Percentiles rank a stretch among this genome's conserved stretches.
These are phyloP conservation scores for Bos taurus DNA, from an alignment of 2,113 vertebrate genomes.

Conservation along the genomic window DNA sequence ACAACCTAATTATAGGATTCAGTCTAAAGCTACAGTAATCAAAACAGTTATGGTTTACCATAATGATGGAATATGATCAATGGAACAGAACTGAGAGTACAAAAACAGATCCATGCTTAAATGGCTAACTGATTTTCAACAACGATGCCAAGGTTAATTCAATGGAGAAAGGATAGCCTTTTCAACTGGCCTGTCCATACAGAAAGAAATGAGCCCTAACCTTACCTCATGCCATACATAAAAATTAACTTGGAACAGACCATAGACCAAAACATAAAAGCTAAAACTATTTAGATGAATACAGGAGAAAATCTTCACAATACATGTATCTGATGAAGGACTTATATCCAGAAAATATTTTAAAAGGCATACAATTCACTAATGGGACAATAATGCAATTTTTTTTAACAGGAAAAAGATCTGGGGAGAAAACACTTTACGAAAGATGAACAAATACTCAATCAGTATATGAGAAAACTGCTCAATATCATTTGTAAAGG, in stretches of 20 bases:
- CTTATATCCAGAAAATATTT: neutral
- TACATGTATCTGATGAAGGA: neutral
- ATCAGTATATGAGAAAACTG: neutral
- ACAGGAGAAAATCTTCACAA: neutral
- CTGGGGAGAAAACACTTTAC: neutral
- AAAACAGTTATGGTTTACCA: neutral
- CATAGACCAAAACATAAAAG: neutral
- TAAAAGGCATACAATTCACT: neutral
- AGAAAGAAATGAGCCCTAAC: neutral
- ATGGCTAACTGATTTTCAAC: neutral
- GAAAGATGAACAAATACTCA: neutral
- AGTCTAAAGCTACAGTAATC: neutral
- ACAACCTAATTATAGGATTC: neutral
- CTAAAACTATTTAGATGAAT: neutral
- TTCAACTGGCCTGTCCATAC: neutral
- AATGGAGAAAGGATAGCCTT: neutral
- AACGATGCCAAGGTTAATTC: neutral
- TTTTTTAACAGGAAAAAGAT: neutral
- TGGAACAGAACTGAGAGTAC: neutral
- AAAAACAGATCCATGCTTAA: neutral
- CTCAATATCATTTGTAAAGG: neutral
- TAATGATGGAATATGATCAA: neutral
- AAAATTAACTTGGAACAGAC: neutral
- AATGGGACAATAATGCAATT: neutral
- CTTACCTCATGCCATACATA: neutral